phyloP scores from a whole-genome alignment of 2,113 vertebrate species.

The Sylvilagus bachmani region DNA sequence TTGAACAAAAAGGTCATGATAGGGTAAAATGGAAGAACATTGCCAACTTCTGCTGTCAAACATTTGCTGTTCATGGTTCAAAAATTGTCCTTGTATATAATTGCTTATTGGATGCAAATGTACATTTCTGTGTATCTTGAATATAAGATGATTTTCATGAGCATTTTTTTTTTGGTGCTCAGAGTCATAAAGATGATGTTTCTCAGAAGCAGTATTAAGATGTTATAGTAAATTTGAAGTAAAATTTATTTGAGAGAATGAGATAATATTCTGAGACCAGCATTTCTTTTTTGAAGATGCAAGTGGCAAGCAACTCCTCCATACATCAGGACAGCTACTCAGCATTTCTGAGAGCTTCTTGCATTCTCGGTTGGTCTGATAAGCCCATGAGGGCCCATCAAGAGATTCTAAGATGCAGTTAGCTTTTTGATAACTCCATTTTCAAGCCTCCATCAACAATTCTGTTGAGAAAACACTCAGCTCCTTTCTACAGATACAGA shows the following conservation, averaged over 20 bases:
- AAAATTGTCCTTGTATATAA: not conserved
- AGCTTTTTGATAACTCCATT: not conserved
- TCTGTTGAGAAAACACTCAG: not conserved
- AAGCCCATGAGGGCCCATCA: not conserved
- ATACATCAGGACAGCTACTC: not conserved
- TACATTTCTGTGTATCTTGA: not conserved
- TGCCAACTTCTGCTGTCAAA: not conserved
- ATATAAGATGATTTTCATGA: too few relatives aligned
- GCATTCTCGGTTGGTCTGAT: not conserved
- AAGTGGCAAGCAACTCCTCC: not conserved
- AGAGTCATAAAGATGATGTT: not conserved
- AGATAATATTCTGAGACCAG: not conserved
- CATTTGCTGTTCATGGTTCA: not conserved
- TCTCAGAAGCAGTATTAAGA: not conserved
- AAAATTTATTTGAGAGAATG: not conserved
- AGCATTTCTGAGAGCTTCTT: not conserved
- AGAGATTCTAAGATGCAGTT: not conserved
- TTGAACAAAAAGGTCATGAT: not conserved
- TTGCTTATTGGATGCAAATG: not conserved
- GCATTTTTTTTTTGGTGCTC: not conserved
- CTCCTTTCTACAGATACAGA: not conserved
- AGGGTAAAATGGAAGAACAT: not conserved
- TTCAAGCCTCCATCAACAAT: not conserved
- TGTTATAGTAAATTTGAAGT: not conserved
- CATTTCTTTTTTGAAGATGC: not conserved